These are phyloP conservation scores for Pseudomyrmex gracilis DNA, from an alignment of 1,140 invertebrate species.

Conservation along the genomic window DNA sequence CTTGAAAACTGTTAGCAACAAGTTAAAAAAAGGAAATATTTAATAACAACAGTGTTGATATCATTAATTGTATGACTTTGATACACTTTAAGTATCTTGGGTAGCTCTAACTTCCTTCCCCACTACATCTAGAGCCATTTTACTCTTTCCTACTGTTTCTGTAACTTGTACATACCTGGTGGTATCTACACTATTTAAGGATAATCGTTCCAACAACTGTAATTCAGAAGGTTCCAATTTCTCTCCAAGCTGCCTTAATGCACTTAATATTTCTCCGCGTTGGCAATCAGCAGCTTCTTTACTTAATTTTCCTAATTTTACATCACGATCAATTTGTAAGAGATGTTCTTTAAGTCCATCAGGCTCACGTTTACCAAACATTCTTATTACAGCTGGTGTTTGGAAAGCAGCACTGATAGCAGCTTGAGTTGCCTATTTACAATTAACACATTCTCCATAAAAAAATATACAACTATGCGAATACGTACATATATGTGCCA, in stretches of 20 bases:
- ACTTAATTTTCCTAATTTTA: constrained; percentile 85
- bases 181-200: constrained; percentile 79
- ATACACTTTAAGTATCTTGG: constrained; percentile 61
- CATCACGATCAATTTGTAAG: constrained; percentile 86
- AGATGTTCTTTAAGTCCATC: constrained; percentile 88
- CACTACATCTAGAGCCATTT: constrained; percentile 75
- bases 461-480: no score
- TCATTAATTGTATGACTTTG: background rate
- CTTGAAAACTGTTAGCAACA: constrained; percentile 1
- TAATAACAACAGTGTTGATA: background rate
- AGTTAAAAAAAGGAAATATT: constrained; percentile 15
- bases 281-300: constrained; percentile 81
- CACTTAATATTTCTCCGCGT: constrained; percentile 88
- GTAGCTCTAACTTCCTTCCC: constrained; percentile 75
- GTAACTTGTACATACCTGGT: constrained; percentile 87
- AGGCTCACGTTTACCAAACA: constrained; percentile 93
- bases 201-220: constrained; percentile 87
- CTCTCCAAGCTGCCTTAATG: constrained; percentile 90
- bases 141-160: constrained; percentile 82
- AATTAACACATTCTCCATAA: constrained; percentile 1
- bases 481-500: background rate
- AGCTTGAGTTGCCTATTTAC: constrained; percentile 89
- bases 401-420: constrained; percentile 92
- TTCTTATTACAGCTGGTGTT: constrained; percentile 91
- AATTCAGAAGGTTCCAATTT: constrained; percentile 87